A percentile compares a stretch with the other conserved stretches of the same genome.
Evolutionary conservation across 2,888 invertebrate genomes (phyloP).

Genomic region (Cheilosia urbana): DNA sequence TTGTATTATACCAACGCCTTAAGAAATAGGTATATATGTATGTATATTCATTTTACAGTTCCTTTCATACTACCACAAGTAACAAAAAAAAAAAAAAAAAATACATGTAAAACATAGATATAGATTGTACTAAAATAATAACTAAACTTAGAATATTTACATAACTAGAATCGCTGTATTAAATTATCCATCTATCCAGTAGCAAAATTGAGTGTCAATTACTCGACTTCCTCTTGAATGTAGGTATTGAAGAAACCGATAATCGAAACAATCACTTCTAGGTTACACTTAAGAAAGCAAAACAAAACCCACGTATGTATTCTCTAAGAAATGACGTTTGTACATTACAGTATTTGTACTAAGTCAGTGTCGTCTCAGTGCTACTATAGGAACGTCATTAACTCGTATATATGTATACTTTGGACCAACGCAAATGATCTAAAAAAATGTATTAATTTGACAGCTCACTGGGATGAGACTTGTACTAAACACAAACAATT

Average conservation of each 20-base stretch:
- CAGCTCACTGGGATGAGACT: conserved; percentile 19
- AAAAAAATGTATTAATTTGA: conserved; percentile 31
- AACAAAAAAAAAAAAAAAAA: neutral
- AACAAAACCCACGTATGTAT: conserved; percentile 16
- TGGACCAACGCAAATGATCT: conserved; percentile 66
- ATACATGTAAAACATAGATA: conserved; percentile 9
- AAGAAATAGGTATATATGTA: conserved; percentile 35
- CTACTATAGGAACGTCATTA: conserved; percentile 38
- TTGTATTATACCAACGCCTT: conserved; percentile 42
- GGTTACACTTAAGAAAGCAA: conserved; percentile 30
- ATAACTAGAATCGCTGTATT: conserved; percentile 41
- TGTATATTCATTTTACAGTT: conserved; percentile 27
- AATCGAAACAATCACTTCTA: conserved; percentile 66
- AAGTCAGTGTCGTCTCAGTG: conserved; percentile 9
- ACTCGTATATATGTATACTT: conserved; percentile 39
- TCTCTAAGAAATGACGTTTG: conserved; percentile 41
- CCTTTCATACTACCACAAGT: conserved; percentile 11
- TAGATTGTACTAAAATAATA: conserved; percentile 11
- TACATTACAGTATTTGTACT: conserved; percentile 14
- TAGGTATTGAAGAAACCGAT: conserved; percentile 7
- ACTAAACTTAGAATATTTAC: conserved; percentile 32
- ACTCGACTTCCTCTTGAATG: conserved; percentile 53
- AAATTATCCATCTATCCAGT: conserved; percentile 35
- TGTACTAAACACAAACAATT: conserved; percentile 42
- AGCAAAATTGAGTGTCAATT: conserved; percentile 64